These are phyloP conservation scores for Cariama cristata DNA, from an alignment of 2,113 vertebrate genomes.

Conservation along the genomic window DNA sequence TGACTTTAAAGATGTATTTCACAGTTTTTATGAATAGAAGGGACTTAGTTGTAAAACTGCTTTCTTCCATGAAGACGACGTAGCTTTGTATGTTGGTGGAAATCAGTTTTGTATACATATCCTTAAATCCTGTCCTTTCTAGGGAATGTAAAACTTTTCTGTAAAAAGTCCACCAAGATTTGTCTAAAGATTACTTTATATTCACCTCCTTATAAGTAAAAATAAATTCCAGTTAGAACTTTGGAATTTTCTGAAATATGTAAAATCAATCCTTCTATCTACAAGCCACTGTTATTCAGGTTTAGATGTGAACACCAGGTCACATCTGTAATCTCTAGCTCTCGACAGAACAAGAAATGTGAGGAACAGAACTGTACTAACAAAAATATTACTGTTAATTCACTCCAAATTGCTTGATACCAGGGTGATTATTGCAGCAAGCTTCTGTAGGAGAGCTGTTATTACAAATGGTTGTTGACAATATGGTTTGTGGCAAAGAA, in stretches of 20 bases:
- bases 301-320: background rate
- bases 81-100: background rate
- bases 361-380: background rate
- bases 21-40: background rate
- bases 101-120: background rate
- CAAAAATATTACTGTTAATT: background rate
- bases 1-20: background rate
- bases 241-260: background rate
- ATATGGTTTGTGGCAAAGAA: background rate
- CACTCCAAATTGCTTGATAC: background rate
- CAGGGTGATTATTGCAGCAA: background rate
- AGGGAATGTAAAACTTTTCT: background rate
- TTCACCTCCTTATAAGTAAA: background rate
- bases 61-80: background rate
- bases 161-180: background rate
- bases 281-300: background rate
- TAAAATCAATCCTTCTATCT: background rate
- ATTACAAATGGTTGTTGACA: background rate
- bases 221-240: background rate
- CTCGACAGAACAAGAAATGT: background rate
- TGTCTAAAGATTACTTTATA: background rate
- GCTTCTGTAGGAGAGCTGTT: background rate
- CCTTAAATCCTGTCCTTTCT: background rate
- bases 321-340: background rate
- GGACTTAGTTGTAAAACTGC: background rate